These are phyloP conservation scores for Cygnus atratus DNA, from an alignment of 2,113 vertebrate species.

Conservation along the genomic window DNA sequence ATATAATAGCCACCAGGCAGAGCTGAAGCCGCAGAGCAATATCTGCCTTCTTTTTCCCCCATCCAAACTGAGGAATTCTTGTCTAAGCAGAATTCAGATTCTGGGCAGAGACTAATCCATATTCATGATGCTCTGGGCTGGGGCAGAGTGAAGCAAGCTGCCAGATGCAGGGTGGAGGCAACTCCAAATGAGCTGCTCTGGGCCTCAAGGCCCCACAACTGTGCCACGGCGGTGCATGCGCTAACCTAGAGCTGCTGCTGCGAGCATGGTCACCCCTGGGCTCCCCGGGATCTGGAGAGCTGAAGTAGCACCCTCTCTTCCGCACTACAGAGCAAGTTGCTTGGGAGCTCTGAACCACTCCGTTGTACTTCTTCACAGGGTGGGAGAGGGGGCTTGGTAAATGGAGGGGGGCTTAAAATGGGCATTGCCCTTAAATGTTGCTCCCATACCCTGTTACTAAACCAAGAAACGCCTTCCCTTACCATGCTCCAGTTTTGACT, in stretches of 20 bases:
- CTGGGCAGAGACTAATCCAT: not conserved
- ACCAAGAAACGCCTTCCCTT: not conserved
- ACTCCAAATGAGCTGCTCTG: not conserved
- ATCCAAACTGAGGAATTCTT: not conserved
- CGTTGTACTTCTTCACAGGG: not conserved
- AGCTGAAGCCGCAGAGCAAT: not conserved
- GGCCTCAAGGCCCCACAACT: not conserved
- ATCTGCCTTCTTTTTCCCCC: not conserved
- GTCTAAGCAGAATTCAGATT: not conserved
- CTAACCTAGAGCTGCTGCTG: not conserved
- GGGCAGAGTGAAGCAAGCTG: not conserved
- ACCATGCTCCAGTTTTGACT: not conserved
- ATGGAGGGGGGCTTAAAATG: fast-evolving
- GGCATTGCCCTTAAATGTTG: not conserved
- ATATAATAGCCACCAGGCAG: not conserved
- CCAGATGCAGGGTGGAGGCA: not conserved
- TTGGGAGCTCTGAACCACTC: not conserved
- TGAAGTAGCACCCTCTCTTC: not conserved
- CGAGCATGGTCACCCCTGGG: not conserved
- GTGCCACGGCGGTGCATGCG: not conserved
- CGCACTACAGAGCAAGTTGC: not conserved
- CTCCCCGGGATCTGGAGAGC: not conserved
- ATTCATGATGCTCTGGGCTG: not conserved
- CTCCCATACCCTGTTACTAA: not conserved
- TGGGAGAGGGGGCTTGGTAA: not conserved